Conservation (phyloP, 2,797 vertebrate species). For the Phoebastria nigripes region DNA sequence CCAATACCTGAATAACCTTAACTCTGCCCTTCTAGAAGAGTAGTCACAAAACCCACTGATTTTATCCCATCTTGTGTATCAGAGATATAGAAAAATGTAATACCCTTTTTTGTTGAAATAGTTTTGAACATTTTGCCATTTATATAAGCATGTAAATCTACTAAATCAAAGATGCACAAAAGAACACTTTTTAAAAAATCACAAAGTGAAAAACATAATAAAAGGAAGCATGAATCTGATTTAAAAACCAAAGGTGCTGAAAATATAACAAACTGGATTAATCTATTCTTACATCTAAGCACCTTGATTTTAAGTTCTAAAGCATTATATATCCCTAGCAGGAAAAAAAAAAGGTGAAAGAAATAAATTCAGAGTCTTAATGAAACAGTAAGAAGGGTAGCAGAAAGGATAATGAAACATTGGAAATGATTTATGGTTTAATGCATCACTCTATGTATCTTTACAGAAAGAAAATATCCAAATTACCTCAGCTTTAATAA, state of each 20-base stretch:
- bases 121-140: neutral
- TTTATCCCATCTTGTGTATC: neutral
- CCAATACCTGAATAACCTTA: neutral
- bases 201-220: neutral
- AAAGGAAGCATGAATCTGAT: neutral
- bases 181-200: neutral
- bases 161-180: neutral
- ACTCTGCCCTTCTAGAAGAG: neutral
- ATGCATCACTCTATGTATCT: neutral
- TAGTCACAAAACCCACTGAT: neutral
- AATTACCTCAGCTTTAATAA: conserved; percentile 26
- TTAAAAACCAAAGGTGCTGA: neutral
- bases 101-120: neutral
- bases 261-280: neutral
- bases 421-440: neutral
- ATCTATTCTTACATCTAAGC: neutral
- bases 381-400: neutral
- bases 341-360: neutral
- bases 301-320: neutral
- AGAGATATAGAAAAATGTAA: neutral
- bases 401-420: neutral
- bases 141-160: neutral
- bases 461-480: conserved; percentile 11
- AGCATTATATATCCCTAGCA: neutral
- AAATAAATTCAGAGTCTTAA: neutral